phyloP scores from a whole-genome alignment of 2,888 invertebrate species.

The Metellina segmentata region DNA sequence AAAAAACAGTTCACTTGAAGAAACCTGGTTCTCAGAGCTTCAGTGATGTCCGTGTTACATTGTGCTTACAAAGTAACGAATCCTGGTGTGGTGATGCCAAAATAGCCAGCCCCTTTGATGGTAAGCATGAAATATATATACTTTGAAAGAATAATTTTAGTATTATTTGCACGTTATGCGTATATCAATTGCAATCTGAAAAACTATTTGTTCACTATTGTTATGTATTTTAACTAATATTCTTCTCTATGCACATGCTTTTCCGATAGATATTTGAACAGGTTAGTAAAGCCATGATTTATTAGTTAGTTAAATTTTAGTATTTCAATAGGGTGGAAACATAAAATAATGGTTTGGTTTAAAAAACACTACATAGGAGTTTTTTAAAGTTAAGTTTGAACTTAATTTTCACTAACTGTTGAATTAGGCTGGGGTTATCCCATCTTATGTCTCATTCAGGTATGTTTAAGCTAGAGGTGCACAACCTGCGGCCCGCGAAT shows the following conservation, averaged over 20 bases:
- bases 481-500: too few relatives aligned
- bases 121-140: slow-evolving; percentile 28
- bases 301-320: neutral
- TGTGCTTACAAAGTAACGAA: slow-evolving; percentile 90
- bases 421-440: too few relatives aligned
- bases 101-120: slow-evolving; percentile 77
- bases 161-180: neutral
- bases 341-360: neutral
- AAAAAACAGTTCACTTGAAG: slow-evolving; percentile 62
- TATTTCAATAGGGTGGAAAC: neutral
- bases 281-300: slow-evolving; percentile 6
- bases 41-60: slow-evolving; percentile 86
- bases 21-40: slow-evolving; percentile 51
- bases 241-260: slow-evolving; percentile 14
- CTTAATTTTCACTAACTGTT: too few relatives aligned
- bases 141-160: neutral
- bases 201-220: neutral
- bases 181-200: too few relatives aligned
- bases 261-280: neutral
- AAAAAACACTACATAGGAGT: too few relatives aligned
- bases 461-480: too few relatives aligned
- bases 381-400: too few relatives aligned
- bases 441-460: too few relatives aligned
- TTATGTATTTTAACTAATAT: neutral
- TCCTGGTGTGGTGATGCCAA: slow-evolving; percentile 82